Percentiles rank a stretch among this genome's conserved stretches.
Conservation (phyloP, 2,888 invertebrate genomes). For the Hipparchia sbordonii region DNA sequence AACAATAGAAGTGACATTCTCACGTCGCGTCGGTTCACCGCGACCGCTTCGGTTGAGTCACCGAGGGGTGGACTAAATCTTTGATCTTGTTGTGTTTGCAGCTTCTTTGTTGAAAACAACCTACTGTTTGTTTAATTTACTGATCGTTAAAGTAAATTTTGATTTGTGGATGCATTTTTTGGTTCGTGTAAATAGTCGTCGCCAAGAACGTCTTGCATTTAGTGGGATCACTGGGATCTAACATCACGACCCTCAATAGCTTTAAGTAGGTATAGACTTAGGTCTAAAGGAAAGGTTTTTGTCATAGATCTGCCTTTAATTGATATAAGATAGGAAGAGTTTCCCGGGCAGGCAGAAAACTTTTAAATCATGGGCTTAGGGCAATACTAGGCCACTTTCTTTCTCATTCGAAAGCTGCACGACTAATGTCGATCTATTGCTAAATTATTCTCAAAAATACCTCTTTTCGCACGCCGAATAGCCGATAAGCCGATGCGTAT, state of each 20-base stretch:
- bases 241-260: too few species aligned
- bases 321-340: too few species aligned
- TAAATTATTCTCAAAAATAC: neutral
- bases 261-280: too few species aligned
- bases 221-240: too few species aligned
- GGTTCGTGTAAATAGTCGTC: too few species aligned
- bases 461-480: conserved; percentile 3
- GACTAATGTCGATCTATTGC: neutral
- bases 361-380: too few species aligned
- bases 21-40: neutral
- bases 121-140: neutral
- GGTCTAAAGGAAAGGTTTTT: too few species aligned
- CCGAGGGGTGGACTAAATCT: neutral
- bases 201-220: too few species aligned
- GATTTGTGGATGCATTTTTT: too few species aligned
- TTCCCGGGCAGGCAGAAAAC: too few species aligned
- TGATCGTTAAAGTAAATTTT: neutral
- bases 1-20: conserved; percentile 15
- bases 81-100: neutral
- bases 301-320: too few species aligned
- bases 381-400: too few species aligned
- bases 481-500: conserved; percentile 8
- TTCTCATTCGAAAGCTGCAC: neutral
- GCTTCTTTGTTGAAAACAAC: neutral
- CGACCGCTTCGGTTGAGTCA: neutral